Base-by-base conservation (phyloP, 2,113 vertebrate genomes). In the Pseudopipra pipra region DNA sequence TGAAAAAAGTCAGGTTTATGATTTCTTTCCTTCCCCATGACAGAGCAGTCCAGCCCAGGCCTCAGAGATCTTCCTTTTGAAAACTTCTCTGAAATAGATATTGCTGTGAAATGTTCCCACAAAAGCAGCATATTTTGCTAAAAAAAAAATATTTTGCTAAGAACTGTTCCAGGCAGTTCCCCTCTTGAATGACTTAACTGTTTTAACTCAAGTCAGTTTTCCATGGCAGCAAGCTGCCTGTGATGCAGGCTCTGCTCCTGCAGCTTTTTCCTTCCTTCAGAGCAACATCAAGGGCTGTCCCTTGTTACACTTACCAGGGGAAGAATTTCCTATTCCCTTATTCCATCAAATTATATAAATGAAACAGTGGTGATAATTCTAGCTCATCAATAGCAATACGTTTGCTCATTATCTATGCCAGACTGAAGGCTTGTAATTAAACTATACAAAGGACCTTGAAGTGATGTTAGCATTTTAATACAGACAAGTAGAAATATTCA, bases 371-470 rank as follows among this genome's bases (percentile, higher is more conserved):
- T 67, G 47, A 37, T 92, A 89, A 75, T 72, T 82, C 20, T 37
- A 43, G 23, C 54, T 93, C 58, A 54, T 92, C 91, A 65, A 46
- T 51, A 77, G 82, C 68, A 88, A 81, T 79, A 63, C 1, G 7
- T 84, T 97, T 97, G 95, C 87, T 97, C 94, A 81, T 96, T 96
- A 93, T 61, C 67, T 91, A 82, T 82, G 87, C 90, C 95, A 96
- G 94, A 85, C 76, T 96, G 93, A 86, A 93, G 86, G 89, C 14
- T 68, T 76, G 25, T 83, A 95, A 97, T 97, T 97, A 96, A 97
- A 78, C 89, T 75, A 59, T 90, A 88, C 2, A 4, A 94, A 96
- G 93, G 89, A 82, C 73, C 95, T 97, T 95, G 89, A 96, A 91
- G 81, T 90, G 77, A 89, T 77, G 83, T 75, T 90, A 86, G 62